Evolutionary conservation across 2,888 invertebrate species (phyloP).

Genomic region (Drosophila mimetica): DNA sequence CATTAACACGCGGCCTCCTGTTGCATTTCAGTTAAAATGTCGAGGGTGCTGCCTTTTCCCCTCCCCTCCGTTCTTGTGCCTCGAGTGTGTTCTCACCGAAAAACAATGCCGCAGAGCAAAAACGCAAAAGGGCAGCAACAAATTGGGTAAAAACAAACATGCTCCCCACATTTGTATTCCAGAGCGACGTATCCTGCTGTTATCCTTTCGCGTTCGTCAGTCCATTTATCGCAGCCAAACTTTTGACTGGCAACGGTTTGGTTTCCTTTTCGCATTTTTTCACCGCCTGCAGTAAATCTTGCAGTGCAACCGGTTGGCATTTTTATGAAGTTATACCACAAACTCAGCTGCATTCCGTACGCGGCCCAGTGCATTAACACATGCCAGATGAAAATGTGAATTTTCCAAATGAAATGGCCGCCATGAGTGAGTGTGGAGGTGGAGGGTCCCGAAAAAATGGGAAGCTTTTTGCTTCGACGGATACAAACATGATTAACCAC

Average conservation of each 20-base stretch:
- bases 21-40: slow-evolving; percentile 62
- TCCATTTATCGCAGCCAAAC: slow-evolving; percentile 55
- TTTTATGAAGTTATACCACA: slow-evolving; percentile 51
- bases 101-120: slow-evolving; percentile 28
- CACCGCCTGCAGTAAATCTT: slow-evolving; percentile 42
- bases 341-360: slow-evolving; percentile 24
- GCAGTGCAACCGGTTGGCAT: slow-evolving; percentile 47
- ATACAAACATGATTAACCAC: slow-evolving; percentile 14
- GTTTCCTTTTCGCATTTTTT: slow-evolving; percentile 9
- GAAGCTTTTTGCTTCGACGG: slow-evolving; percentile 6
- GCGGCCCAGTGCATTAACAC: slow-evolving; percentile 35
- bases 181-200: slow-evolving; percentile 47
- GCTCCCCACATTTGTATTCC: slow-evolving; percentile 67
- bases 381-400: slow-evolving; percentile 23
- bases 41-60: slow-evolving; percentile 7
- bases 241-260: slow-evolving; percentile 41
- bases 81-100: slow-evolving; percentile 28
- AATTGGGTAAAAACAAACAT: slow-evolving; percentile 45
- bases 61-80: slow-evolving; percentile 38
- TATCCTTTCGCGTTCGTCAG: slow-evolving; percentile 52
- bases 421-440: not conserved
- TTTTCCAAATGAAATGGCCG: slow-evolving; percentile 38
- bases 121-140: slow-evolving; percentile 43
- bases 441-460: slow-evolving; percentile 4
- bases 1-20: slow-evolving; percentile 65